phyloP scores from a whole-genome alignment of 2,113 vertebrate genomes.

The Podarcis muralis region DNA sequence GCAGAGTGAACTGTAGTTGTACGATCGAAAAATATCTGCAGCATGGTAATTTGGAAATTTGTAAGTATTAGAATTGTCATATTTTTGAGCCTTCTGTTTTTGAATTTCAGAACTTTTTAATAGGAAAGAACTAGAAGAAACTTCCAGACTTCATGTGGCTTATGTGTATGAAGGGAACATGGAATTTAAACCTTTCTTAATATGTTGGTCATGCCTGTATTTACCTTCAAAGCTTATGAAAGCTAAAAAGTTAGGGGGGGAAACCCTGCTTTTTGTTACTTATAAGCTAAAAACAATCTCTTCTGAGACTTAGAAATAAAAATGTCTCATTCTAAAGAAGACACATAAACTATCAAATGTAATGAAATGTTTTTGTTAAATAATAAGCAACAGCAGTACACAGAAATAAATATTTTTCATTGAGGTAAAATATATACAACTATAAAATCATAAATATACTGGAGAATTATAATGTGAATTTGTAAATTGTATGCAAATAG shows the following conservation, averaged over 20 bases:
- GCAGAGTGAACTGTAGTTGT: background rate
- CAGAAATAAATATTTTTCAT: constrained; percentile 84
- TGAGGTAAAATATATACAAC: constrained; percentile 84
- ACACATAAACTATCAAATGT: constrained; percentile 81
- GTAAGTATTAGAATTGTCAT: no score
- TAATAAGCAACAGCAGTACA: constrained; percentile 79
- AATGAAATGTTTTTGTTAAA: constrained; percentile 83
- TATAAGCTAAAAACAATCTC: constrained; percentile 49
- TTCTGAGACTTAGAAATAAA: constrained; percentile 66
- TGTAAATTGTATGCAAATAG: constrained; percentile 87
- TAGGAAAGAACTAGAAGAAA: background rate
- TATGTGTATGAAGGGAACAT: background rate
- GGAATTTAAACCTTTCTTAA: background rate
- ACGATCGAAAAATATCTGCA: background rate
- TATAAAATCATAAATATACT: constrained; percentile 83
- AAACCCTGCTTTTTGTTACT: constrained; percentile 34
- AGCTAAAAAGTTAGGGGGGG: constrained; percentile 48
- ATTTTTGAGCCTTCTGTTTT: background rate
- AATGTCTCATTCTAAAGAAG: constrained; percentile 73
- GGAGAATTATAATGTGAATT: constrained; percentile 83
- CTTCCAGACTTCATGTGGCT: no score
- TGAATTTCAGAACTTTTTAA: background rate
- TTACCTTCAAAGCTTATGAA: constrained; percentile 49
- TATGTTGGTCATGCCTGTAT: constrained; percentile 3
- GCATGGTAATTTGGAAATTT: background rate